Base-by-base conservation (phyloP, 2,797 vertebrate genomes). In the Lepilemur septentrionalis region DNA sequence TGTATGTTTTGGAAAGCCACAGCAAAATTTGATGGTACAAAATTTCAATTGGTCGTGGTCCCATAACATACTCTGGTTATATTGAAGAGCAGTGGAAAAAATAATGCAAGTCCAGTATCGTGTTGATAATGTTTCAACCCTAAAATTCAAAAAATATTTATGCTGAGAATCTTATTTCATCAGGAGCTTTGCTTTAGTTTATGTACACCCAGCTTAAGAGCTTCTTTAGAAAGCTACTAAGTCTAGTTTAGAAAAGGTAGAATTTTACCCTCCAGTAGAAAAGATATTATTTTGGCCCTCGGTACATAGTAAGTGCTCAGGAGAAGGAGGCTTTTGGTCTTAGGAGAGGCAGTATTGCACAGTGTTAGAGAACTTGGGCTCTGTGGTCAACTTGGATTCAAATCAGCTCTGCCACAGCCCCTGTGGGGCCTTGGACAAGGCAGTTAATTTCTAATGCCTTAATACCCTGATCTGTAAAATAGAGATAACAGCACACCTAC, bases 311-410 rank as follows among this genome's bases (percentile, higher is more conserved):
- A 5, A 23, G 32, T 12, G 5, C 61, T 48, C 5, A 3, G 28
- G 2, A 7, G 55, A 22, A 79, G 32, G 78, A 4, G 22, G 18
- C 46, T 80, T 79, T 25, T 4, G 30, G 75, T 41, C 8, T 48
- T 30, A 14, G 30, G 4, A 4, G 46, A 25, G 41, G 18, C 4
- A 0, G 2, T 1, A 4, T 6, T 20, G 12, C 4, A 11, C 23
- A 23, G 14, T 4, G 4, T 4, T 28, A 22, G 52, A 12, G 28
- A 28, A 11, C 15, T 12, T 5, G 14, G 35, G 30, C 38, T 43
- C 28, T 55, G 63, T 18, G 2, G n/a, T 30, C 73, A 59, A 48
- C 14, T 4, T 12, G 65, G 35, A 22, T 50, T 90, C 22, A 18
- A 2, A 15, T 30, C 30, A 0, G 12, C n/a, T 76, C 22, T 50